Percentiles rank a stretch among this genome's conserved stretches.
Conservation (phyloP, 2,113 vertebrate genomes). For the Scalopus aquaticus region DNA sequence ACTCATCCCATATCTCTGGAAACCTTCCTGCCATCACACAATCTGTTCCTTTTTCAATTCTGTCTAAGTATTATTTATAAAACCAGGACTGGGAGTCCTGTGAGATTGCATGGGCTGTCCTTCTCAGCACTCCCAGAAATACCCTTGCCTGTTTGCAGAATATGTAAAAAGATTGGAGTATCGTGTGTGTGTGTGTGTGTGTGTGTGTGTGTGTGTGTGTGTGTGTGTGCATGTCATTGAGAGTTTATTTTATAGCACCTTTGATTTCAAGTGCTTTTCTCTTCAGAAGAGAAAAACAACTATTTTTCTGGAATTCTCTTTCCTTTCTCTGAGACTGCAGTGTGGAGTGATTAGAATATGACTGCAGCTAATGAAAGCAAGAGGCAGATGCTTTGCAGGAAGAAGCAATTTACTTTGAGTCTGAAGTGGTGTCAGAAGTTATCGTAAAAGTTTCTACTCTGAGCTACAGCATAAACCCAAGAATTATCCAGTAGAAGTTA, state of each 20-base stretch:
- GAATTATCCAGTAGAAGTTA: neutral
- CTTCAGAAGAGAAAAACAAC: neutral
- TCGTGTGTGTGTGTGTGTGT: neutral
- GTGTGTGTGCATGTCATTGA: neutral
- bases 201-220: too few species aligned
- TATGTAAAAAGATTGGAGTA: neutral
- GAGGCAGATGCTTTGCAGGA: neutral
- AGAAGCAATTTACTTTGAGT: constrained; percentile 30
- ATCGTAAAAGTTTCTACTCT: neutral
- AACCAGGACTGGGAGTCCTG: neutral
- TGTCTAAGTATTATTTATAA: neutral
- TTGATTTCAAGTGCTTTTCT: constrained; percentile 3
- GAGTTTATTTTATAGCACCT: constrained; percentile 14
- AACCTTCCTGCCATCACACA: constrained; percentile 35
- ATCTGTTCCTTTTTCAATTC: constrained; percentile 50
- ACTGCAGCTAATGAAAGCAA: neutral
- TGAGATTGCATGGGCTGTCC: constrained; percentile 1
- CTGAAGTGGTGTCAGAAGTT: constrained; percentile 14
- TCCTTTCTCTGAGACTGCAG: constrained; percentile 3
- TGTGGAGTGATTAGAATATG: constrained; percentile 29
- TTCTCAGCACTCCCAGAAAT: neutral
- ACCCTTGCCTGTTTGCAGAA: constrained; percentile 3
- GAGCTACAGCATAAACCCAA: neutral
- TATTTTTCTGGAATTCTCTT: neutral
- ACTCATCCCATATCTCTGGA: constrained; percentile 30